Evolutionary conservation across 1,140 invertebrate species (phyloP), one percentile per base, ranked within the genome.

Genomic region (Trichomalopsis sarcophagae): DNA sequence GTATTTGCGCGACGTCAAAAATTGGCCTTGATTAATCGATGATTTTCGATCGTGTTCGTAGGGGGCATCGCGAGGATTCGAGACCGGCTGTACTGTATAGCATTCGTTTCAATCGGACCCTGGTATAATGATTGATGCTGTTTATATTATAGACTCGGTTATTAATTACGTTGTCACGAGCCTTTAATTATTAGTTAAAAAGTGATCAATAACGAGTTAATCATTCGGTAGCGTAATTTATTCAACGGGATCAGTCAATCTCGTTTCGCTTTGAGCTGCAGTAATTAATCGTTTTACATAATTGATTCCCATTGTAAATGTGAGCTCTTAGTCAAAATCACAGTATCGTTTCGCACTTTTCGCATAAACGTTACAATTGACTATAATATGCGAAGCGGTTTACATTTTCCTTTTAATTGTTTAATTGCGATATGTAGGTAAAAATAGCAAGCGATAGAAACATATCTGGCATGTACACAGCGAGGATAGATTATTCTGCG

Each of bases 121-220:
- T 47, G 36, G 33, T 36, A 36, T 10, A 9, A 76, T 76, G 74
- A 76, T 76, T 50, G 74, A 76, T 76, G 44, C 44, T 27, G n/a
- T 76, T 47, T 40, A 23, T 40, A 44, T 7, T 44, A 23, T 27
- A 9, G 40, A 47, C 7, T 76, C 7, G 74, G n/a, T 76, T 76
- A 76, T 76, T 76, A 76, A 76, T 76, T 50, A 76, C 44, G 6
- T 76, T 76, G 33, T 76, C 74, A 76, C 7, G 6, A 40, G 21
- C 9, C 21, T n/a, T 27, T 76, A 75, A 76, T 76, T 76, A 76
- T 76, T 76, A 23, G 40, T 50, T 47, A 76, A 76, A 76, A 76
- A 50, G 40, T 47, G 14, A 76, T 76, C 40, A 47, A 76, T 76
- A 76, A 76, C 44, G n/a, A 21, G 74, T 9, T 76, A 76, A 76